Evolutionary conservation across 2,113 vertebrate species (phyloP), one percentile per base, ranked within the genome.

Genomic region (Cinclus mexicanus): DNA sequence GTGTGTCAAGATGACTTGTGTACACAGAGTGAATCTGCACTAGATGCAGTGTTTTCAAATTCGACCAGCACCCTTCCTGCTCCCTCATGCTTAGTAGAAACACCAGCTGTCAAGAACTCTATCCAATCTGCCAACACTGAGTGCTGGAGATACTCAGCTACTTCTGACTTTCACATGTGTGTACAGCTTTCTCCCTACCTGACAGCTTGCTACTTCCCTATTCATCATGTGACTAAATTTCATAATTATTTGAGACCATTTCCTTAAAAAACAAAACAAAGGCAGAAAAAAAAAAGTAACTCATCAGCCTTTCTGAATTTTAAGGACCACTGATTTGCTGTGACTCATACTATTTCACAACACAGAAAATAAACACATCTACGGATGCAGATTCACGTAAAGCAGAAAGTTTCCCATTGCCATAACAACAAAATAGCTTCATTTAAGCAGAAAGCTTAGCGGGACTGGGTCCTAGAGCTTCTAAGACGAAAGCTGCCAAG

Each of bases 331-430:
- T 19, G 60, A 86, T 50, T 77, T 93, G 71, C 75, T 67, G 64
- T 55, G 46, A 92, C 93, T 86, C 59, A 77, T 12, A 31, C 12
- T 63, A 46, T 65, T 95, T 80, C 71, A 67, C 2, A 8, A 55
- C 41, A 63, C 12, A 78, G 60, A 72, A 70, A 46, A 92, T 42
- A 93, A 91, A 88, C 63, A 88, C 42, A 63, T 59, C n/a, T 50
- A 29, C 1, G 11, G 68, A 77, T 77, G 55, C 52, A 90, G 79
- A 89, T 57, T 77, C 89, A 63, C 42, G 67, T 68, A 82, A 89
- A 84, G 44, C 61, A 44, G 31, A 91, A 94, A 95, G 95, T 93
- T 96, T 65, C 52, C 59, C 44, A 87, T 41, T 81, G 68, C 80
- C 68, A 78, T 83, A 90, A 90, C 68, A 95, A 88, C 80, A 67